A percentile compares a stretch with the other conserved stretches of the same genome.
Conservation (phyloP, 1,140 invertebrate genomes). For the Neodiprion virginianus region DNA sequence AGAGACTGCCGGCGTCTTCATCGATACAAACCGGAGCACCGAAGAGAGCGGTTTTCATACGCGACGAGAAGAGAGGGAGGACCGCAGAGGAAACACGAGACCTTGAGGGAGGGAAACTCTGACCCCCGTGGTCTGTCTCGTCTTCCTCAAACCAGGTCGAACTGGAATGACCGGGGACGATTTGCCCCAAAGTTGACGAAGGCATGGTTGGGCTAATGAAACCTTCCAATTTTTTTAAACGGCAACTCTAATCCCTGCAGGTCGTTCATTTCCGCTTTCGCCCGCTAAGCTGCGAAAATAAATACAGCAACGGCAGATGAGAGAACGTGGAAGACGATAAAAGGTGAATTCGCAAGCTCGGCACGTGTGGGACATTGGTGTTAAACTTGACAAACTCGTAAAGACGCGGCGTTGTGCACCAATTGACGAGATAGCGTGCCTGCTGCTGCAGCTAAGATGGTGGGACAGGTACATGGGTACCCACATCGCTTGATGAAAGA, state of each 20-base stretch:
- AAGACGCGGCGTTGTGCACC: background rate
- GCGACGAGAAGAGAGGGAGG: background rate
- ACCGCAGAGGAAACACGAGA: background rate
- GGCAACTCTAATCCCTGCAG: too few species aligned
- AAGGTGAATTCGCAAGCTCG: background rate
- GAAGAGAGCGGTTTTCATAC: background rate
- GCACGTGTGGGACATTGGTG: background rate
- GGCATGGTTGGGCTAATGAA: too few species aligned
- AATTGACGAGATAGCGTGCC: conserved; percentile 7
- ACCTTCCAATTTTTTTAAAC: too few species aligned
- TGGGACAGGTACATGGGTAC: background rate
- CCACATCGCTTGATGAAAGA: background rate
- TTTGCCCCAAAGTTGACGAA: too few species aligned
- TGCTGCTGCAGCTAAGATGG: background rate
- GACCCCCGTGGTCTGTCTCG: background rate
- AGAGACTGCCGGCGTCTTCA: background rate
- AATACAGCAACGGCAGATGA: background rate
- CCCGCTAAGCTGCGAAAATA: background rate
- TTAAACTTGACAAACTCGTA: conserved; percentile 4
- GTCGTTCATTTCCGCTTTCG: background rate
- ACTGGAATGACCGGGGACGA: too few species aligned
- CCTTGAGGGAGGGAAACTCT: background rate
- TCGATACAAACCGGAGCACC: background rate
- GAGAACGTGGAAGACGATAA: background rate
- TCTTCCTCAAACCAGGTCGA: background rate